Base-by-base conservation (phyloP, 2,797 vertebrate genomes). In the Melanotaenia boesemani region DNA sequence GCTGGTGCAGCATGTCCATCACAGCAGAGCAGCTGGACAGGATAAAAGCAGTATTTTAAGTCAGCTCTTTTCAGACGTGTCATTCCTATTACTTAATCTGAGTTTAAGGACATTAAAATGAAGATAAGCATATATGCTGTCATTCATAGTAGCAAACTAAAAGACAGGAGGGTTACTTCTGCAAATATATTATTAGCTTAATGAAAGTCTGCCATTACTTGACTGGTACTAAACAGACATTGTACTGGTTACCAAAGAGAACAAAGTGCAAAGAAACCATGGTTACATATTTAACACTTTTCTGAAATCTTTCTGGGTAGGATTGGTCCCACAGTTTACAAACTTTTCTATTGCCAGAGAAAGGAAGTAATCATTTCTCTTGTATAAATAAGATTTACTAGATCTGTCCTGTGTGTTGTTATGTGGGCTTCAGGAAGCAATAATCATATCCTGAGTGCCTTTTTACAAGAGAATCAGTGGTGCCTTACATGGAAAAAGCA, bases 1-100 rank as follows among this genome's bases (percentile, higher is more conserved):
- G 39, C 59, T n/a, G 3, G 9, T 36, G 55, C 37, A 68, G 18
- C 61, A 30, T 57, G 37, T 78, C 69, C 28, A 48, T 59, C 60
- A 50, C 50, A 59, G 28, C 60, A 30, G 67, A 52, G 37, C 61
- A 44, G 10, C 12, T 26, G 28, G 28, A 77, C 61, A 24, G 50
- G 22, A 11, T 55, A 55, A 55, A 28, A 22, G 18, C 1, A 0
- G 22, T 9, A 52, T 59, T 62, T 63, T 5, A 9, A 24, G 50
- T 13, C 44, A 37, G n/a, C 48, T 16, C 60, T 20, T 34, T 41
- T 68, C 26, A 11, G 41, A 18, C 26, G 13, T 61, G 60, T 7
- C 32, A 20, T n/a, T 73, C 58, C 24, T 48, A n/a, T 52, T 32
- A 39, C 2, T 37, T 34, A 16, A 44, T 7, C 22, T 10, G 3